phyloP scores from a whole-genome alignment of 2,113 vertebrate genomes.

The Emydocephalus ijimae region DNA sequence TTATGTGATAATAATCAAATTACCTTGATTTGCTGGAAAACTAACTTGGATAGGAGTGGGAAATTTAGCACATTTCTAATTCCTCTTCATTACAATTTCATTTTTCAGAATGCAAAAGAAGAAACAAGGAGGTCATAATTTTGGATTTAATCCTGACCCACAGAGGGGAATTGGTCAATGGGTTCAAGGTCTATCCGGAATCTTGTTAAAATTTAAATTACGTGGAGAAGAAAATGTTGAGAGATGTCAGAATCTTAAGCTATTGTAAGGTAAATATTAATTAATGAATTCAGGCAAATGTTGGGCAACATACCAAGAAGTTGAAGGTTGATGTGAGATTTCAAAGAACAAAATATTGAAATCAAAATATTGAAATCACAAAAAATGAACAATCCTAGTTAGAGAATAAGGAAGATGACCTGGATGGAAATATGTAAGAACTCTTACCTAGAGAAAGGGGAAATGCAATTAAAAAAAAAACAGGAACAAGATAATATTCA shows the following conservation, averaged over 20 bases:
- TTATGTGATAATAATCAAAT: neutral
- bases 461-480: neutral
- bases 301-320: neutral
- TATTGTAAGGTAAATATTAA: neutral
- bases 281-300: neutral
- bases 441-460: neutral
- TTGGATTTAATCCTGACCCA: neutral
- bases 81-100: neutral
- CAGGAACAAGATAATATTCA: neutral
- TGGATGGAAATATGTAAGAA: neutral
- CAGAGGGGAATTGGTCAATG: neutral
- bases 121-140: neutral
- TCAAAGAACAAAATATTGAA: neutral
- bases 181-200: neutral
- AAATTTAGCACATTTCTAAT: neutral
- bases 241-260: neutral
- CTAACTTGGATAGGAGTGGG: neutral
- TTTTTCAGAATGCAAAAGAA: neutral
- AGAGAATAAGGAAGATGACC: neutral
- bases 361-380: neutral
- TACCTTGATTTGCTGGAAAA: neutral
- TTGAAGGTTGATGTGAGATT: neutral
- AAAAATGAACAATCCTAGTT: neutral
- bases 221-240: neutral
- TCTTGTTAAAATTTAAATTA: neutral